These are phyloP conservation scores for Trichacis sp. DNA, from an alignment of 2,888 invertebrate species.

Conservation along the genomic window DNA sequence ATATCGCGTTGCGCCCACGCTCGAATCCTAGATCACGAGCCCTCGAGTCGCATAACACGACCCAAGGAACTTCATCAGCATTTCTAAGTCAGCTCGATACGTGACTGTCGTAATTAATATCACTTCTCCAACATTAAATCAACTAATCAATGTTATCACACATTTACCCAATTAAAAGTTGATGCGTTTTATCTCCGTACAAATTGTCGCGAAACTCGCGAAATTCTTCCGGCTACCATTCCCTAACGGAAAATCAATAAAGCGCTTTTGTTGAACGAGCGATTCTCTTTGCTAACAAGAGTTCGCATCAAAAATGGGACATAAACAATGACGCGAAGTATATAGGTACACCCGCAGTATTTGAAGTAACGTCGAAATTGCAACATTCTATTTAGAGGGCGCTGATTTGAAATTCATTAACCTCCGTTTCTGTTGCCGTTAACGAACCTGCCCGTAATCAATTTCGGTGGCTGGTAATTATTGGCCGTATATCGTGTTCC, in stretches of 20 bases:
- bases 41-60: no score
- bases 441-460: constrained; percentile 56
- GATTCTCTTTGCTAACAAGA: no score
- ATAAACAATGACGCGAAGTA: no score
- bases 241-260: neutral
- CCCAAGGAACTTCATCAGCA: neutral
- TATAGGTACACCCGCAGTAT: no score
- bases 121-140: no score
- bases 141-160: neutral
- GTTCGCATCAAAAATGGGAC: no score
- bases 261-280: neutral
- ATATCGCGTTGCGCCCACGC: constrained; percentile 14
- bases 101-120: neutral
- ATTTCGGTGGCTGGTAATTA: constrained; percentile 58
- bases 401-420: constrained; percentile 57
- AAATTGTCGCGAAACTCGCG: no score
- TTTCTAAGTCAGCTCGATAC: neutral
- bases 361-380: neutral
- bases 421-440: constrained; percentile 46
- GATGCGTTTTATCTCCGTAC: no score
- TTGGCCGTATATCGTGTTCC: constrained; percentile 44
- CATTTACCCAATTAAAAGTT: neutral
- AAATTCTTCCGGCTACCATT: neutral
- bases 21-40: neutral
- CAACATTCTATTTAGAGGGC: constrained; percentile 17